Base-by-base conservation (phyloP, 2,797 vertebrate species). In the Margarornis squamiger region DNA sequence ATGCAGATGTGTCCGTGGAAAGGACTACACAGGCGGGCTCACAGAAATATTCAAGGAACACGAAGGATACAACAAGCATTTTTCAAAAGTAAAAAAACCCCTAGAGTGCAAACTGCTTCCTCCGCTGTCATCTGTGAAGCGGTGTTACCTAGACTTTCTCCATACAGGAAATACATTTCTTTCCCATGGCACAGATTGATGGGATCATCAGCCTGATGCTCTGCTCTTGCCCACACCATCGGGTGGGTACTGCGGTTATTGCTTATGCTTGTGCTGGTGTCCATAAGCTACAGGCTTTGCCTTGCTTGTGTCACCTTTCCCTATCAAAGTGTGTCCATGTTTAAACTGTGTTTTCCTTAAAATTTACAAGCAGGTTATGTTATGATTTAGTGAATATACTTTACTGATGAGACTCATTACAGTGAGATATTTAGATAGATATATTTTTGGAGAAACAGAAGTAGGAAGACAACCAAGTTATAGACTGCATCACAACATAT, bases 1-100 rank as follows among this genome's bases (percentile, higher is more conserved):
- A 0, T 1, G 6, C 43, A 2, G 6, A 1, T 2, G 9, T 0
- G 13, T 0, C 58, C 15, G 0, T 2, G 4, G 0, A 19, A 66
- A 27, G 20, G 57, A 8, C 20, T 52, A 20, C 3, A 12, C 10
- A 54, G 51, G 51, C 7, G 3, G 18, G 6, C 15, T 1, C 8
- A 10, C 7, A 19, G 38, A 45, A 41, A 13, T 14, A 11, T 2
- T 21, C 32, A 19, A 57, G 34, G 22, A 41, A 26, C 18, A 8
- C 1, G 5, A n/a, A 51, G 39, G 73, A 5, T 1, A 45, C 12
- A 32, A 16, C 3, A 16, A n/a, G 48, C 14, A 1, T 13, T 72
- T 71, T 78, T 26, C 59, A 66, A 21, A 67, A 84, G 65, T 14
- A 48, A 29, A 70, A 29, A n/a, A n/a, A n/a, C n/a, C 15, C 9